Evolutionary conservation across 2,113 vertebrate species (phyloP).

Genomic region (Oryzias javanicus): DNA sequence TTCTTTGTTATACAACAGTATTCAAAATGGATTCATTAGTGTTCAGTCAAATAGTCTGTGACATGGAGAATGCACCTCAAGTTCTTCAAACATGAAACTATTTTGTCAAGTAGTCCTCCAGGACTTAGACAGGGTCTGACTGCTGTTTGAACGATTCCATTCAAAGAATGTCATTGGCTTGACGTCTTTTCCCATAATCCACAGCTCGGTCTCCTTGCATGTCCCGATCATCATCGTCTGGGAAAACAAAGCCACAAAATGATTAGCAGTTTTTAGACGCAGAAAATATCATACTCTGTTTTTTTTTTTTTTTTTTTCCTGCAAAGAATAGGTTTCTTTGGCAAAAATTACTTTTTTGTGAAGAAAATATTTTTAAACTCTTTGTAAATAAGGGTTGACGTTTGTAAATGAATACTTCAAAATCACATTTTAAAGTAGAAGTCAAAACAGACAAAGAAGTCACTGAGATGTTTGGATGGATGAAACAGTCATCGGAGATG

Average conservation of each 20-base stretch:
- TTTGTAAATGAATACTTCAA: too few relatives aligned
- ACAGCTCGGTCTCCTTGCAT: constrained; percentile 85
- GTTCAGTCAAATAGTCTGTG: constrained; percentile 52
- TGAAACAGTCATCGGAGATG: constrained; percentile 6
- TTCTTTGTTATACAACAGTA: constrained; percentile 35
- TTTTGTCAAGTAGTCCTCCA: constrained; percentile 27
- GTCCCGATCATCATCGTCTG: constrained; percentile 95
- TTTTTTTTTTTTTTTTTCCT: too few relatives aligned
- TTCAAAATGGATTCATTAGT: constrained; percentile 49
- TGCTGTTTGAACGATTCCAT: constrained; percentile 22
- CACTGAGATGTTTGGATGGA: not conserved
- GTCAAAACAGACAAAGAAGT: not conserved
- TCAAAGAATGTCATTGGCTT: constrained; percentile 86
- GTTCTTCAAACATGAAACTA: constrained; percentile 32
- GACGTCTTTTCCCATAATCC: constrained; percentile 90
- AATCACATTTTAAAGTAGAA: not conserved
- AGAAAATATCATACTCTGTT: constrained; percentile 27
- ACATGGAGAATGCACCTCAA: constrained; percentile 42
- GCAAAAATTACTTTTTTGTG: too few relatives aligned
- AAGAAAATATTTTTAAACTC: too few relatives aligned
- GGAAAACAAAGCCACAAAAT: constrained; percentile 29
- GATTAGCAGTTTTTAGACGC: not conserved
- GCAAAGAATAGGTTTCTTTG: not conserved
- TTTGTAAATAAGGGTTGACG: too few relatives aligned
- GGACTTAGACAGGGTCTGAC: constrained; percentile 23